A percentile compares a stretch with the other conserved stretches of the same genome.
phyloP scores from a whole-genome alignment of 2,113 vertebrate species.

The Perca fluviatilis region DNA sequence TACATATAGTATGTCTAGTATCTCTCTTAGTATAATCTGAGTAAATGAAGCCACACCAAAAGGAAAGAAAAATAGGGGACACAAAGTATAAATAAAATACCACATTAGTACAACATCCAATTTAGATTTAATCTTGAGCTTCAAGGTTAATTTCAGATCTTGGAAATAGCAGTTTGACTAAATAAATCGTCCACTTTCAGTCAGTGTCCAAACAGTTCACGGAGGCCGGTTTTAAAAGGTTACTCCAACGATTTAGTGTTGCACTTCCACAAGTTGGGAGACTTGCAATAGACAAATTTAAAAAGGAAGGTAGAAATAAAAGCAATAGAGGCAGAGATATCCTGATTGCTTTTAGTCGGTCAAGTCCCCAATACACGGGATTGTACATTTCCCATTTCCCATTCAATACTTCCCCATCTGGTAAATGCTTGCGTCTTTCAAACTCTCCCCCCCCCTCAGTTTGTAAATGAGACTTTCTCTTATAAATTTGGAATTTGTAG shows the following conservation, averaged over 20 bases:
- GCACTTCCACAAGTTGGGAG: background rate
- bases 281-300: background rate
- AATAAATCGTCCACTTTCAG: background rate
- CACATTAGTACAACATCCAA: background rate
- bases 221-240: slow-evolving; percentile 16
- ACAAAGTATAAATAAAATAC: background rate
- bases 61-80: background rate
- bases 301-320: background rate
- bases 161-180: background rate
- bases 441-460: background rate
- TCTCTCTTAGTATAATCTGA: no score
- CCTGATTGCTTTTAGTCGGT: no score
- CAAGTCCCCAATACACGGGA: no score
- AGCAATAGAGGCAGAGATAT: background rate
- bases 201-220: background rate
- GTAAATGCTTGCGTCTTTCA: background rate
- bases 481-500: background rate
- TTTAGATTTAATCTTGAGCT: background rate
- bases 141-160: no score
- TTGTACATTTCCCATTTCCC: background rate
- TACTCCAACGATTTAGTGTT: background rate
- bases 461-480: slow-evolving; percentile 10
- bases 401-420: background rate
- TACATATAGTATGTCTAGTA: background rate
- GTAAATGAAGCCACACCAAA: background rate